Evolutionary conservation across 2,888 invertebrate genomes (phyloP).

Genomic region (Lottia scabra): DNA sequence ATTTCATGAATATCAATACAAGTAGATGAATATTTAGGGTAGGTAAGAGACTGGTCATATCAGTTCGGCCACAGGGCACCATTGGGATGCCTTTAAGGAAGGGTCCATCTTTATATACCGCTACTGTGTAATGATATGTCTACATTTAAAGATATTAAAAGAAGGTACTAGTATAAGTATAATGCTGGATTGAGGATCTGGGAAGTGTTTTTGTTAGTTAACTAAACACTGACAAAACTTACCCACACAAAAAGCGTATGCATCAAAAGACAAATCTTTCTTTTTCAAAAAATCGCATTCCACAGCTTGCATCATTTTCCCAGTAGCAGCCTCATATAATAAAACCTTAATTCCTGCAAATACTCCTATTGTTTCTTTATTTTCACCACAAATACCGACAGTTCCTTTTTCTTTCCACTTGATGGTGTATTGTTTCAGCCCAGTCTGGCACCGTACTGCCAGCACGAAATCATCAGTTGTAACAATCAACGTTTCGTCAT

Average conservation of each 20-base stretch:
- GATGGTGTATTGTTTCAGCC: slow-evolving; percentile 9
- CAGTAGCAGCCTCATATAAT: slow-evolving; percentile 13
- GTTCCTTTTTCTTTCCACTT: not conserved
- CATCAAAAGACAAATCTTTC: not conserved
- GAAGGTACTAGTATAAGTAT: no score
- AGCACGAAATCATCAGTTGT: not conserved
- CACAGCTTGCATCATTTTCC: not conserved
- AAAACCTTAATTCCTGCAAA: not conserved
- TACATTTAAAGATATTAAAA: no score
- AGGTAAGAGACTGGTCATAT: no score
- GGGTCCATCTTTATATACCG: no score
- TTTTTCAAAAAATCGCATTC: not conserved
- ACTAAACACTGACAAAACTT: not conserved
- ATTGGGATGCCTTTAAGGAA: no score
- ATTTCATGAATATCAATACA: no score
- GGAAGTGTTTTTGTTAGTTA: not conserved
- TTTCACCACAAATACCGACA: slow-evolving; percentile 11
- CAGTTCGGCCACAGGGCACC: no score
- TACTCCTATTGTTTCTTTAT: not conserved
- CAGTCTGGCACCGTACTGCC: slow-evolving; percentile 6
- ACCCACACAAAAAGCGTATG: not conserved
- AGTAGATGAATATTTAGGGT: no score
- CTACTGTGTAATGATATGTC: no score
- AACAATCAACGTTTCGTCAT: slow-evolving; percentile 11
- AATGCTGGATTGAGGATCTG: no score